Evolutionary conservation across 2,888 invertebrate species (phyloP), one percentile per base, ranked within the genome.

Genomic region (Byasa hedistus): DNA sequence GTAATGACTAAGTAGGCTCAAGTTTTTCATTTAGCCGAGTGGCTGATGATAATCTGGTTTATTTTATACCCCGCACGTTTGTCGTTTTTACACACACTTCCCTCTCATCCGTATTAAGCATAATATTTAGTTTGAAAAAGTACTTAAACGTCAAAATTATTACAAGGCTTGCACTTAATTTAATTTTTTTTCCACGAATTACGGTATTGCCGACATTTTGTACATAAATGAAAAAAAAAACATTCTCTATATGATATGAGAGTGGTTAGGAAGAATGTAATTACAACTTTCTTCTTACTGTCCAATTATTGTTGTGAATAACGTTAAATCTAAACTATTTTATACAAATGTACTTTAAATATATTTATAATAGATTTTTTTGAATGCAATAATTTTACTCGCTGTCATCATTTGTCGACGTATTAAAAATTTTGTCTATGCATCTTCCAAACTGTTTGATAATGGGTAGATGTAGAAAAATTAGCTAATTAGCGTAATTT

Each of bases 11-110:
- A 61, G 65, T 66, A 66, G 44, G 61, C 57, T 65, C 65, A 65
- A 65, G 44, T 48, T 61, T 36, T 51, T 56, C 51, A 22, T 55
- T 39, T 39, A 48, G 23, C 36, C 22, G n/a, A 52, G 57, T 56
- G 23, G 32, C 55, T 60, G 54, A 27, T 27, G 27, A 63, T 66
- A 58, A 57, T 44, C 39, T 48, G 8, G 48, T 22, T 17, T 1
- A 7, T 61, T 60, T 71, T 74, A 69, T 39, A 68, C 68, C 39
- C 69, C 66, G 72, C 76, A 76, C 76, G 74, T 73, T 76, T 74
- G 67, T 68, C 60, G 32, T 67, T 51, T 54, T 55, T 59, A 66
- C 58, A 39, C 24, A 32, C 32, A 32, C 32, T 10, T 10, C 32
- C 32, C 32, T 32, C 32, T 32, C 32, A 7, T 52, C 63, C 23